These are phyloP conservation scores for Cephalopterus ornatus DNA, from an alignment of 2,113 vertebrate species.

Conservation along the genomic window DNA sequence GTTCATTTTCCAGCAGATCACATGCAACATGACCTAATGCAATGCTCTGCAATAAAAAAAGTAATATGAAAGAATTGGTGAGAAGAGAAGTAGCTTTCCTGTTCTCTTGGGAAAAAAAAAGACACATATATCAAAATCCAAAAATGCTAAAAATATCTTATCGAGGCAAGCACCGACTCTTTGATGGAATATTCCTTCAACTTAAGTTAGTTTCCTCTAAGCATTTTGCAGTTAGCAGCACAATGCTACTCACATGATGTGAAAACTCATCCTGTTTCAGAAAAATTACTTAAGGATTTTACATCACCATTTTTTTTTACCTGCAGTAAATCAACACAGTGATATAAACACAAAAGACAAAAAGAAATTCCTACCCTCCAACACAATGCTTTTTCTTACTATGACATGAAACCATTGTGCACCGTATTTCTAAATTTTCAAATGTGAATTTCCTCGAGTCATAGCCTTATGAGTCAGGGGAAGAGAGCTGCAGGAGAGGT, in stretches of 20 bases:
- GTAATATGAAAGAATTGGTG: neutral
- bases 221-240: neutral
- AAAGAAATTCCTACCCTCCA: neutral
- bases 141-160: constrained; percentile 34
- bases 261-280: constrained; percentile 29
- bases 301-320: neutral
- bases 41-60: neutral
- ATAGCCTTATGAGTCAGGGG: neutral
- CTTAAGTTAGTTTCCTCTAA: neutral
- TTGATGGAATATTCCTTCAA: constrained; percentile 3
- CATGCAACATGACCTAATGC: neutral
- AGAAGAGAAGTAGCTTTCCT: neutral
- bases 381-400: neutral
- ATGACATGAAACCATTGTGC: neutral
- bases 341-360: constrained; percentile 9
- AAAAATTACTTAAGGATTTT: constrained; percentile 3
- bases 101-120: neutral
- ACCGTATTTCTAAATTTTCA: neutral
- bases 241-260: neutral
- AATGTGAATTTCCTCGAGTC: neutral
- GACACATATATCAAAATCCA: neutral
- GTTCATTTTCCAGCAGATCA: neutral
- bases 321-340: neutral
- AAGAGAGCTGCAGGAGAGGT: neutral
- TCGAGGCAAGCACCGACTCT: neutral